phyloP scores from a whole-genome alignment of 1,140 invertebrate genomes.

The Drusus annulatus region DNA sequence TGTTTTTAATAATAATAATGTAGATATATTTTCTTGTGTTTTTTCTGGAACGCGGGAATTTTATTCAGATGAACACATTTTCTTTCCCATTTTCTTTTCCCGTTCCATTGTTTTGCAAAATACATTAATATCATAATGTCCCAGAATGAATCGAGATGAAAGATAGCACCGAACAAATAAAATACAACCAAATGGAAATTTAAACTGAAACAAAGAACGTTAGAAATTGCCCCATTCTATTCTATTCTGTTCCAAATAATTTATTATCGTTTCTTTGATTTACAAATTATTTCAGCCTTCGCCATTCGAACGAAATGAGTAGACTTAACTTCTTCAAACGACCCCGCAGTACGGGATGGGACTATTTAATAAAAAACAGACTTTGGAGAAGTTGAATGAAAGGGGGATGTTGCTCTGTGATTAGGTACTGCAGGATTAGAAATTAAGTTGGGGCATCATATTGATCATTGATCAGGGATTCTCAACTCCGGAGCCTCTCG shows the following conservation, averaged over 20 bases:
- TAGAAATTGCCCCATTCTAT: background rate
- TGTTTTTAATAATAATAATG: no score
- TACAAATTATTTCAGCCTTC: slow-evolving; percentile 12
- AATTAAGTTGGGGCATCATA: background rate
- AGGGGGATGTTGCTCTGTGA: background rate
- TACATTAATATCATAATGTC: background rate
- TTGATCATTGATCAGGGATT: no score
- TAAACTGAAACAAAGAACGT: background rate
- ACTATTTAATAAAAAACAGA: background rate
- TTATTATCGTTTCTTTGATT: slow-evolving; percentile 25
- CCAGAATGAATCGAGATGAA: background rate
- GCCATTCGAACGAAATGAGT: slow-evolving; percentile 2
- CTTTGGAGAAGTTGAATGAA: background rate
- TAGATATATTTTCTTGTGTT: no score
- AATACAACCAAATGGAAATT: slow-evolving; percentile 1
- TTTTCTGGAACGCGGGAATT: background rate
- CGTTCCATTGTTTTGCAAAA: slow-evolving; percentile 1
- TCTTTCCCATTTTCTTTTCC: slow-evolving; percentile 1
- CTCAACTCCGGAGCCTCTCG: no score
- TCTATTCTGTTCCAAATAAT: background rate
- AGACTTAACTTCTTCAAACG: background rate
- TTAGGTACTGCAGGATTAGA: background rate
- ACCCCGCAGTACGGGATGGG: background rate
- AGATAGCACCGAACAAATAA: background rate
- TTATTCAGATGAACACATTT: background rate